Evolutionary conservation across 2,113 vertebrate genomes (phyloP).

Genomic region (Paracanthobrama guichenoti): DNA sequence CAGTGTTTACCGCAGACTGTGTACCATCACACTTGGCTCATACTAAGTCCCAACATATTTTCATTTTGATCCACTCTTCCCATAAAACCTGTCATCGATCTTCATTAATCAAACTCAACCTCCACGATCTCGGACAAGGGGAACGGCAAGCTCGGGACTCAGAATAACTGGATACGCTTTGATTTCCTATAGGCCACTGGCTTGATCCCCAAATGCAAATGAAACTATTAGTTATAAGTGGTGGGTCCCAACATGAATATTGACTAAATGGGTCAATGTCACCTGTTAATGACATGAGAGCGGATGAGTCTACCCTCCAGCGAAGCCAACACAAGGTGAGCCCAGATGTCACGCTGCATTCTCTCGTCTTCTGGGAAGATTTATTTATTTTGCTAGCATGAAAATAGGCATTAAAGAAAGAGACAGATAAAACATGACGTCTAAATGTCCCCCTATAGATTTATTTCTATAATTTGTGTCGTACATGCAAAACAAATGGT

Average conservation of each 20-base stretch:
- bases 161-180: conserved; percentile 55
- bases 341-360: conserved; percentile 8
- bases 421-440: not conserved
- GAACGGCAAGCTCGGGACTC: conserved; percentile 36
- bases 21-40: conserved; percentile 64
- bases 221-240: conserved; percentile 68
- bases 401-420: conserved; percentile 1
- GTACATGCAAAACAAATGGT: not conserved
- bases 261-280: conserved; percentile 77
- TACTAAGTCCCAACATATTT: conserved; percentile 71
- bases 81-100: conserved; percentile 77
- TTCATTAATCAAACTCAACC: conserved; percentile 74
- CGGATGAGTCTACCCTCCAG: conserved; percentile 28
- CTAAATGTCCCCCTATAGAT: not conserved
- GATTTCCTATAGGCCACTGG: conserved; percentile 72
- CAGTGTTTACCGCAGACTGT: conserved; percentile 64
- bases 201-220: conserved; percentile 74
- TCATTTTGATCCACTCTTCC: conserved; percentile 71
- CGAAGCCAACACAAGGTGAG: conserved; percentile 36
- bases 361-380: not conserved
- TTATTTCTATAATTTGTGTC: conserved; percentile 9
- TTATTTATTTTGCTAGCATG: not conserved
- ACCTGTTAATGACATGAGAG: conserved; percentile 70
- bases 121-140: conserved; percentile 52
- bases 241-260: conserved; percentile 71